These are phyloP conservation scores for Notamacropus eugenii DNA, from an alignment of 2,797 vertebrate genomes.

Conservation along the genomic window DNA sequence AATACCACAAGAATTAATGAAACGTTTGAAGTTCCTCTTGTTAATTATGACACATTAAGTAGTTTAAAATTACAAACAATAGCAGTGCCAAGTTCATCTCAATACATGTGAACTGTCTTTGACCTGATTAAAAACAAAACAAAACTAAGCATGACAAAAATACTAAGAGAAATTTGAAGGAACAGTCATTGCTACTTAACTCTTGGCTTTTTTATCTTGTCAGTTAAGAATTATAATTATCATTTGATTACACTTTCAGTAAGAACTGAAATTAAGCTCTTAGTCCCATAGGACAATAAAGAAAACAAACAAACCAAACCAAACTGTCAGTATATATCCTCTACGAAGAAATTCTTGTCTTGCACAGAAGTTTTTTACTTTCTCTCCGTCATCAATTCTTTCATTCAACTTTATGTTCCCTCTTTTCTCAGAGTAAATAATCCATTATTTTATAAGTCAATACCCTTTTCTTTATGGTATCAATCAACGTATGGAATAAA, in stretches of 20 bases:
- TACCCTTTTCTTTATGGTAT: background rate
- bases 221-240: constrained; percentile 44
- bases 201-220: constrained; percentile 15
- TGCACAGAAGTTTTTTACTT: background rate
- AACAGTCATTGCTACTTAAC: background rate
- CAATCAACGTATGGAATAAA: background rate
- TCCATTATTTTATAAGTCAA: background rate
- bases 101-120: background rate
- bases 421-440: background rate
- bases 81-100: constrained; percentile 15
- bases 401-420: background rate
- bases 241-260: constrained; percentile 43
- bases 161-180: background rate
- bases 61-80: constrained; percentile 32
- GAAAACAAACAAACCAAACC: background rate
- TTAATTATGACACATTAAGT: constrained; percentile 3
- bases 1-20: background rate
- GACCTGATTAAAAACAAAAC: constrained; percentile 35
- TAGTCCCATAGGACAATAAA: background rate
- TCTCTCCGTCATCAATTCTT: background rate
- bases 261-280: constrained; percentile 37
- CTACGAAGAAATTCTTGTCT: background rate
- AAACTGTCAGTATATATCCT: background rate
- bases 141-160: constrained; percentile 43
- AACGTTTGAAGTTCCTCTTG: constrained; percentile 3